Conservation (phyloP, 2,888 invertebrate genomes). For the Ischnura elegans region DNA sequence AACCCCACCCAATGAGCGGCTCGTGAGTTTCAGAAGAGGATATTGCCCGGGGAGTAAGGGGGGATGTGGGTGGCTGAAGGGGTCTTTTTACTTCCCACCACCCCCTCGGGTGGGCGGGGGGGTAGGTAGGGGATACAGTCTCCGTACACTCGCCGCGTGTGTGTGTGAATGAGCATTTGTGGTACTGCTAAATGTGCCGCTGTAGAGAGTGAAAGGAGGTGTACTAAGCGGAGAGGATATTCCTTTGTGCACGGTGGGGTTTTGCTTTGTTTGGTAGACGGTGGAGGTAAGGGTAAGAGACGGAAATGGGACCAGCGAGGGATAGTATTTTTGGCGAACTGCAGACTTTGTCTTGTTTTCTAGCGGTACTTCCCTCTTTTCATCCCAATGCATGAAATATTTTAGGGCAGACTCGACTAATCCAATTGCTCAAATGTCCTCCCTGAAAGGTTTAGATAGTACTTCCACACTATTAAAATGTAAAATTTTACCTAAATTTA, state of each 20-base stretch:
- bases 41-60: background rate
- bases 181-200: background rate
- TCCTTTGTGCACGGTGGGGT: background rate
- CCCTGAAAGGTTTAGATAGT: too few species aligned
- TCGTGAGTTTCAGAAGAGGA: background rate
- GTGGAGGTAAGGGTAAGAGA: background rate
- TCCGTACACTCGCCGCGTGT: background rate
- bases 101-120: background rate
- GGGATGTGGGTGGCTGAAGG: too few species aligned
- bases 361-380: too few species aligned
- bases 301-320: background rate
- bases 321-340: too few species aligned
- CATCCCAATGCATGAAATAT: too few species aligned
- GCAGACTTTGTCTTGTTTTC: too few species aligned
- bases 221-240: background rate
- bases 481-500: too few species aligned
- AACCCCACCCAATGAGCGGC: background rate
- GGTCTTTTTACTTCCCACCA: too few species aligned
- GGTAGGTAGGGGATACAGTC: background rate
- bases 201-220: slow-evolving; percentile 28
- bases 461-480: too few species aligned
- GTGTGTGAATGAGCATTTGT: background rate
- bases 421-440: background rate
- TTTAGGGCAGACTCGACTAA: slow-evolving; percentile 16
- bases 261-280: background rate